Evolutionary conservation across 2,797 vertebrate genomes (phyloP).

Genomic region (Sebastolobus altivelis): DNA sequence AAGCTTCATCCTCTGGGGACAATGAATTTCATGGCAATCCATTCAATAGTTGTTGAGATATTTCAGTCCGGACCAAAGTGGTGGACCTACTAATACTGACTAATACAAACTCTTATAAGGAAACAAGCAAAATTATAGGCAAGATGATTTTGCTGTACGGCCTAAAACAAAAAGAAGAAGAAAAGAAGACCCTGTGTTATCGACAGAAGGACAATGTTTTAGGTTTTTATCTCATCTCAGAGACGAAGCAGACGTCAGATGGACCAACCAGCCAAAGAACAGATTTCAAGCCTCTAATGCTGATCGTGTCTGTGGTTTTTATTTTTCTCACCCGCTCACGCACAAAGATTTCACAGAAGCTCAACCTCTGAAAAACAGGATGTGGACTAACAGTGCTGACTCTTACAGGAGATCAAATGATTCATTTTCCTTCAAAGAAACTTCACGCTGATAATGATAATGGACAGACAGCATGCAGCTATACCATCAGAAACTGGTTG

Average conservation of each 20-base stretch:
- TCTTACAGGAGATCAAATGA: background rate
- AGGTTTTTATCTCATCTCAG: background rate
- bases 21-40: background rate
- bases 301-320: conserved; percentile 10
- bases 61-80: background rate
- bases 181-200: background rate
- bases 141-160: background rate
- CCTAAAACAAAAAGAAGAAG: background rate
- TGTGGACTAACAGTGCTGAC: conserved; percentile 17
- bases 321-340: background rate
- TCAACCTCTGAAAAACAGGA: conserved; percentile 47
- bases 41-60: background rate
- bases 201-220: background rate
- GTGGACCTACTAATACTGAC: background rate
- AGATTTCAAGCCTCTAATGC: background rate
- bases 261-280: background rate
- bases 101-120: background rate
- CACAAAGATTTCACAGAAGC: conserved; percentile 5
- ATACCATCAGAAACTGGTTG: no score
- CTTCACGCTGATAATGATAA: background rate
- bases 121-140: background rate
- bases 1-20: background rate
- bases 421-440: background rate
- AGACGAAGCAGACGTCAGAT: background rate
- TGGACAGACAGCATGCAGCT: background rate